Percentiles rank a stretch among this genome's conserved stretches.
These are phyloP conservation scores for Nothobranchius kuhntae DNA, from an alignment of 2,113 vertebrate genomes.

Conservation along the genomic window DNA sequence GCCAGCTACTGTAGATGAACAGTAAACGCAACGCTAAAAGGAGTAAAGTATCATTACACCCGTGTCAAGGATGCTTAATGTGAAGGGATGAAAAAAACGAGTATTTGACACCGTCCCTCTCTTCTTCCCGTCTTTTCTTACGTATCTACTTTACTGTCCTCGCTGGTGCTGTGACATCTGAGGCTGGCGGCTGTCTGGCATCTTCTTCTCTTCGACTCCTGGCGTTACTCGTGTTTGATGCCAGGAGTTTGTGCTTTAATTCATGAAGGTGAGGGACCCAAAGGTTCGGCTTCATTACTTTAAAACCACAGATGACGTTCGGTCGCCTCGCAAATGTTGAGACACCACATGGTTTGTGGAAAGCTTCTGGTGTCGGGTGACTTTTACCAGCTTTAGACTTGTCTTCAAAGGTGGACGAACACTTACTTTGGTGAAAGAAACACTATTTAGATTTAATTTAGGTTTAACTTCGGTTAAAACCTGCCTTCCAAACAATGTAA, in stretches of 20 bases:
- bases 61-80: slow-evolving; percentile 64
- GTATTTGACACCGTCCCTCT: slow-evolving; percentile 69
- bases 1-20: slow-evolving; percentile 11
- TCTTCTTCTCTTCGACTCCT: slow-evolving; percentile 54
- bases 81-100: slow-evolving; percentile 52
- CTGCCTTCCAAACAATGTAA: no score
- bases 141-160: slow-evolving; percentile 60
- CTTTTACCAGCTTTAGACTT: not conserved
- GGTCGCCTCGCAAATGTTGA: slow-evolving; percentile 14
- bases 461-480: no score
- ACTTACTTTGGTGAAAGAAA: no score
- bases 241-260: slow-evolving; percentile 50
- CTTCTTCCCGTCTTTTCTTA: slow-evolving; percentile 70
- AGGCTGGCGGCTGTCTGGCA: slow-evolving; percentile 57
- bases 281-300: slow-evolving; percentile 37
- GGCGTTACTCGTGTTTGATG: slow-evolving; percentile 14
- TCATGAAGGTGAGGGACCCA: slow-evolving; percentile 27
- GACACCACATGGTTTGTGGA: slow-evolving; percentile 16
- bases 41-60: slow-evolving; percentile 63
- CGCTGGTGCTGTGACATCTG: slow-evolving; percentile 42
- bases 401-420: not conserved
- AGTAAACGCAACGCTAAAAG: slow-evolving; percentile 60
- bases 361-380: slow-evolving; percentile 4
- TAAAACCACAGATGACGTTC: slow-evolving; percentile 35
- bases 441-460: no score